Percentiles rank a stretch among this genome's conserved stretches.
Evolutionary conservation across 2,113 vertebrate species (phyloP).

Genomic region (Scomber colias): DNA sequence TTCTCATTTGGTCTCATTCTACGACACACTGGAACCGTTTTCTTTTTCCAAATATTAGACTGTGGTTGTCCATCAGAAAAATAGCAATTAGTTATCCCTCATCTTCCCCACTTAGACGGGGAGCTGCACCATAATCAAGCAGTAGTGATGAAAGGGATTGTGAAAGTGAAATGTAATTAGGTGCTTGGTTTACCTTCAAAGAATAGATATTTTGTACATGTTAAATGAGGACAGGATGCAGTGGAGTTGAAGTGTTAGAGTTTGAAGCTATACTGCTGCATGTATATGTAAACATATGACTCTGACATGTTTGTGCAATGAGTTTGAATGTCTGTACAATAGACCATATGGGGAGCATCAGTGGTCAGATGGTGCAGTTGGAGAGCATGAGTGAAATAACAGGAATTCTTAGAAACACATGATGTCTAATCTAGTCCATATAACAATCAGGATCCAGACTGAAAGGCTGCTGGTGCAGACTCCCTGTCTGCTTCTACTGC

Average conservation of each 20-base stretch:
- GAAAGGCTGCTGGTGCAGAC: slow-evolving; percentile 13
- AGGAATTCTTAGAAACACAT: slow-evolving; percentile 54
- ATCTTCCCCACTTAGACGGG: not conserved
- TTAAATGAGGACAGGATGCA: not conserved
- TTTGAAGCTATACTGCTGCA: slow-evolving; percentile 18
- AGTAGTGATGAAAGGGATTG: not conserved
- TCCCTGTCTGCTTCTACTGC: slow-evolving; percentile 10
- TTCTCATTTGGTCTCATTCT: not conserved
- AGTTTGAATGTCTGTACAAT: slow-evolving; percentile 29
- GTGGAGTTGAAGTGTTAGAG: slow-evolving; percentile 18
- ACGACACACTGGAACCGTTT: not conserved
- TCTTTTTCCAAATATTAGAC: not conserved
- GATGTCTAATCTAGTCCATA: slow-evolving; percentile 40
- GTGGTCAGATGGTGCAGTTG: slow-evolving; percentile 46
- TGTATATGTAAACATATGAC: slow-evolving; percentile 22
- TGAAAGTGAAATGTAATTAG: not conserved
- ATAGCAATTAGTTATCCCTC: not conserved
- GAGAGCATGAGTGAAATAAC: slow-evolving; percentile 66
- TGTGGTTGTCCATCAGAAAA: not conserved
- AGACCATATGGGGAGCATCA: slow-evolving; percentile 50
- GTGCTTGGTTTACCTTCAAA: not conserved
- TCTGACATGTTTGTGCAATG: slow-evolving; percentile 41
- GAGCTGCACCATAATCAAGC: not conserved
- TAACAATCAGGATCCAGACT: slow-evolving; percentile 57
- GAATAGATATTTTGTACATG: slow-evolving; percentile 15